Evolutionary conservation across 2,797 vertebrate species (phyloP).

Genomic region (Poeciliopsis gracilis): DNA sequence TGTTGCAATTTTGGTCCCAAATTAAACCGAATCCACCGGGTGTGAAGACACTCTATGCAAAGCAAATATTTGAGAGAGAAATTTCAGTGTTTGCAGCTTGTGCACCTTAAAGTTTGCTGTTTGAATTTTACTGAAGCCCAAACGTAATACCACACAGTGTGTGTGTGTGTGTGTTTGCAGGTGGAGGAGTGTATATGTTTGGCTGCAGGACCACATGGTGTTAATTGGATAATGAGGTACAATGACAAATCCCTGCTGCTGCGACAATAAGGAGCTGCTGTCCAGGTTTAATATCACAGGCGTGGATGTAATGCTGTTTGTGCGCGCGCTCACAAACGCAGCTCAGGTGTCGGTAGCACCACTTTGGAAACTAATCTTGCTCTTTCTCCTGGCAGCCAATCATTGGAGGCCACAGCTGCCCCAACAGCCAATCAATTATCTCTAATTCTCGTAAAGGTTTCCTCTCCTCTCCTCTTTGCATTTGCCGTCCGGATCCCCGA

Average conservation of each 20-base stretch:
- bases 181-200: constrained; percentile 53
- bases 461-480: constrained; percentile 2
- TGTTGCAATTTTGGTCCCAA: too few species aligned
- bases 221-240: constrained; percentile 99
- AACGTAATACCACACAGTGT: constrained; percentile 41
- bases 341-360: constrained; percentile 87
- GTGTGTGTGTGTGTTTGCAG: constrained; percentile 11
- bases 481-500: background rate
- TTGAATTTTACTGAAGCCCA: constrained; percentile 59
- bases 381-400: constrained; percentile 91
- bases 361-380: constrained; percentile 93
- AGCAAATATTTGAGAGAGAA: constrained; percentile 7
- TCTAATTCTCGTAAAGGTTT: constrained; percentile 86
- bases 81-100: constrained; percentile 32
- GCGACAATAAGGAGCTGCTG: constrained; percentile 98
- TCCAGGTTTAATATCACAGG: constrained; percentile 98
- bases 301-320: constrained; percentile 81
- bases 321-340: constrained; percentile 54
- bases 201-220: constrained; percentile 77
- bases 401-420: constrained; percentile 86
- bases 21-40: too few species aligned
- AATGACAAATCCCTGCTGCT: constrained; percentile 99
- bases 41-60: background rate
- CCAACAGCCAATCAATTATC: constrained; percentile 95
- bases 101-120: constrained; percentile 63